Evolutionary conservation across 2,113 vertebrate species (phyloP).

Genomic region (Eretmochelys imbricata): DNA sequence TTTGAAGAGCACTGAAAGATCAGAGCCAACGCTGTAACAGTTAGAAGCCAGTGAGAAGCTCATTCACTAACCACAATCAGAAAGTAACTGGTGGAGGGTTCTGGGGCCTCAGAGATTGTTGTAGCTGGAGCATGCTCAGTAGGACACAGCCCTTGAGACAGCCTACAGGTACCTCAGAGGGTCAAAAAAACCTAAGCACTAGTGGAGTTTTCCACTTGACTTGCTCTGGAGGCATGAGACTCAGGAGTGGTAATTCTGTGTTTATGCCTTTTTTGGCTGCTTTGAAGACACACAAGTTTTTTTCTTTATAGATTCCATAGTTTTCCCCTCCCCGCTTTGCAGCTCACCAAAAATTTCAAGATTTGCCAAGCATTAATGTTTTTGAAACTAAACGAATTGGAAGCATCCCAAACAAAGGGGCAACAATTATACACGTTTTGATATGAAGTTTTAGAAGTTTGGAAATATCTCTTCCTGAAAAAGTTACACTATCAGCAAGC

Average conservation of each 20-base stretch:
- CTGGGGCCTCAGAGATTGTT: not conserved
- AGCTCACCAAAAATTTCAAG: not conserved
- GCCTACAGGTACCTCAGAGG: not conserved
- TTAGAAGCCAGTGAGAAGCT: not conserved
- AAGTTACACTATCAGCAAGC: rapidly evolving
- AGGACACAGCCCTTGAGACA: not conserved
- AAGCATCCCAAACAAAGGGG: not conserved
- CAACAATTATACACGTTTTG: not conserved
- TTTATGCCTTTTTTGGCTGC: not conserved
- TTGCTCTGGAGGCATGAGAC: not conserved
- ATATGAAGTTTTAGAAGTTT: not conserved
- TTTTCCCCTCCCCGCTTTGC: not conserved
- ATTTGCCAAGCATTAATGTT: not conserved
- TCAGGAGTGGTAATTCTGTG: not conserved
- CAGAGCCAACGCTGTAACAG: not conserved
- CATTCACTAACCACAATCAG: not conserved
- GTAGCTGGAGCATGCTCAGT: not conserved
- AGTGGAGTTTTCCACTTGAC: not conserved
- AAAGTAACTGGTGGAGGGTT: not conserved
- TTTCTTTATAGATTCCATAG: no score
- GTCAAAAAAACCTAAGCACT: not conserved
- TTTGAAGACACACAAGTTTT: no score
- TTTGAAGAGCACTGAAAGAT: rapidly evolving
- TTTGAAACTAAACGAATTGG: not conserved
- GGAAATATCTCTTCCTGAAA: not conserved